A percentile compares a stretch with the other conserved stretches of the same genome.
These are phyloP conservation scores for Pangasius sanitwongsei DNA, from an alignment of 2,797 vertebrate species.

Conservation along the genomic window DNA sequence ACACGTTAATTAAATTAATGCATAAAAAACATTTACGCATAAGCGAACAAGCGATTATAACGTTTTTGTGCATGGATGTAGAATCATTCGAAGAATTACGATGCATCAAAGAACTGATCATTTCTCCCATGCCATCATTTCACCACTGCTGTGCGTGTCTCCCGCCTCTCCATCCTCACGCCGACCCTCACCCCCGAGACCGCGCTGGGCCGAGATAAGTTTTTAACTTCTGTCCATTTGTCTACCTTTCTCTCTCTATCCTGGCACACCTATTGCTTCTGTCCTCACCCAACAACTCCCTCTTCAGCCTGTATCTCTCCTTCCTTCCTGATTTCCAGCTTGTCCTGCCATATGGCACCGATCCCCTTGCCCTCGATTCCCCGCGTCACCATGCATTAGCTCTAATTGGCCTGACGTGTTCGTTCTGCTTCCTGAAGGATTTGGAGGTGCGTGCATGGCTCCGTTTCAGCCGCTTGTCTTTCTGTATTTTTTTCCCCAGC, in stretches of 20 bases:
- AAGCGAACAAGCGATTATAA: not conserved
- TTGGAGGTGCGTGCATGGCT: slow-evolving; percentile 66
- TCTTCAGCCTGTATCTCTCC: slow-evolving; percentile 1
- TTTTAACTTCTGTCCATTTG: slow-evolving; percentile 13
- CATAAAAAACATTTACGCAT: not conserved
- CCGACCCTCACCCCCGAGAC: not conserved
- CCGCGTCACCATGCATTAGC: slow-evolving; percentile 75
- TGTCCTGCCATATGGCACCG: slow-evolving; percentile 76
- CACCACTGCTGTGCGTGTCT: not conserved
- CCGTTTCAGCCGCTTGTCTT: slow-evolving; percentile 35
- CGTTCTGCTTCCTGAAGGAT: slow-evolving; percentile 70
- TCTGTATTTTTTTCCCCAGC: slow-evolving; percentile 62
- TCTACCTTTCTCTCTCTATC: not conserved
- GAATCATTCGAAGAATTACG: not conserved
- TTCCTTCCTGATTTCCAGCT: slow-evolving; percentile 67
- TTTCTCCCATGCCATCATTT: too few relatives aligned
- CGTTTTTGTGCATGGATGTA: not conserved
- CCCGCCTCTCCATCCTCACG: not conserved
- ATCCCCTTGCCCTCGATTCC: slow-evolving; percentile 74
- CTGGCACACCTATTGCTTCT: slow-evolving; percentile 11
- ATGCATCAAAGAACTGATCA: not conserved
- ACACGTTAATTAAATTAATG: not conserved
- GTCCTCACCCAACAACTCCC: slow-evolving; percentile 17
- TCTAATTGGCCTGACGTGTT: slow-evolving; percentile 79
- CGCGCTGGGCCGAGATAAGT: slow-evolving; percentile 7